Evolutionary conservation across 2,797 vertebrate genomes (phyloP), one percentile per base, ranked within the genome.

Genomic region (Poliocrania exsul): DNA sequence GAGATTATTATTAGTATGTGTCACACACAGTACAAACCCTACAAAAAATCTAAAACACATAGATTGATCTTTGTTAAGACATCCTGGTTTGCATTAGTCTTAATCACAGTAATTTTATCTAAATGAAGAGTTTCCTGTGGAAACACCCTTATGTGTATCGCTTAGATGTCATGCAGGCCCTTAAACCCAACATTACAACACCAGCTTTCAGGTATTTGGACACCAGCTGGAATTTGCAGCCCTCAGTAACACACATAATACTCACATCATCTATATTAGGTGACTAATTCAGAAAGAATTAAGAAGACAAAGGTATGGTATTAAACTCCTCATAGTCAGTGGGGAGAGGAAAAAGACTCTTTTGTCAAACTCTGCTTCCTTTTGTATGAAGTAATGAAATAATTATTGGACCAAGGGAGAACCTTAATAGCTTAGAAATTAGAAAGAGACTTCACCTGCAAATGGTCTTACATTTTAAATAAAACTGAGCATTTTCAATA

Each of bases 201-300:
- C 21, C 50, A 67, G 1, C 24, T 78, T 67, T 81, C 49, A 88
- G 69, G n/a, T 84, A 40, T 84, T 93, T 65, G 69, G 69, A 86
- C 85, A 90, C 23, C 38, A 90, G 13, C 21, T 96, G 85, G 29
- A 93, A 88, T 88, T 69, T 1, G 3, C 69, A 90, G 16, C 50
- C 72, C 47, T 84, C 33, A 53, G n/a, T 54, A 91, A 61, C 15
- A 35, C 49, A 24, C 1, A 4, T 10, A 88, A 56, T 56, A 62
- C 56, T 87, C 67, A 70, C 54, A n/a, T 74, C 2, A 1, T 61
- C 50, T 91, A 7, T 72, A 57, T 81, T 60, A 93, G 72, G 7
- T 90, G 80, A 81, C 87, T 93, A 91, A 93, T 88, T 90, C 35
- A 78, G 58, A 37, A 86, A 75, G 69, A 88, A 93, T 88, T 78